Base-by-base conservation (phyloP, 2,797 vertebrate genomes). In the Sebastes variabilis region DNA sequence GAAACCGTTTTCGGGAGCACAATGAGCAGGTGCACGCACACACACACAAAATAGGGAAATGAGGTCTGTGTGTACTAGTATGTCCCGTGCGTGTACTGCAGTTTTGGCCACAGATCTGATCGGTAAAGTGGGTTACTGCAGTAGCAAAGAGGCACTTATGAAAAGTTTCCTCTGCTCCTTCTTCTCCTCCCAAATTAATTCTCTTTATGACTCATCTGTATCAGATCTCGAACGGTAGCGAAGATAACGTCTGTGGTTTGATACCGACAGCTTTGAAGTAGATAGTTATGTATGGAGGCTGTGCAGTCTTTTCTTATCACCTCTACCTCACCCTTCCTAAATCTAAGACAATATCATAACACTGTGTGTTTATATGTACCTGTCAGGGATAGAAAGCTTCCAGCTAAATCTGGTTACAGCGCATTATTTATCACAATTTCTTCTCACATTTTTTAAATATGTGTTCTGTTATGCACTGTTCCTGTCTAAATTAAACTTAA, bases 61-160 rank as follows among this genome's bases (percentile, higher is more conserved):
- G 9, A 77, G 66, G n/a, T 74, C 52, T 76, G 24, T 9, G 24
- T 34, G 54, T 70, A 29, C 55, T 13, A 54, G 34, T 14, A 10
- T 66, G 55, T 64, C 56, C 64, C 6, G 3, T 66, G 59, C 8
- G 2, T 65, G 59, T 36, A 16, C 12, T 66, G 58, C 60, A 78
- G 73, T 30, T 62, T 52, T 88, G 77, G 77, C 62, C 36, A 27
- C 71, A 75, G 67, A 92, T 82, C 76, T 75, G 49, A 88, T 66
- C 67, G 70, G 32, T 75, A 87, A 92, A 89, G 75, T 89, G 65
- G 86, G 75, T 84, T 84, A 82, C 76, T 77, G 87, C 83, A 69
- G 77, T 30, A 86, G 58, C 24, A 78, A 42, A 72, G 66, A 78
- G 52, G 36, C 64, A 65, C 56, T 68, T 54, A 24, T 62, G 49